These are phyloP conservation scores for Cyanoramphus novaezelandiae DNA, from an alignment of 2,113 vertebrate genomes.

Conservation along the genomic window DNA sequence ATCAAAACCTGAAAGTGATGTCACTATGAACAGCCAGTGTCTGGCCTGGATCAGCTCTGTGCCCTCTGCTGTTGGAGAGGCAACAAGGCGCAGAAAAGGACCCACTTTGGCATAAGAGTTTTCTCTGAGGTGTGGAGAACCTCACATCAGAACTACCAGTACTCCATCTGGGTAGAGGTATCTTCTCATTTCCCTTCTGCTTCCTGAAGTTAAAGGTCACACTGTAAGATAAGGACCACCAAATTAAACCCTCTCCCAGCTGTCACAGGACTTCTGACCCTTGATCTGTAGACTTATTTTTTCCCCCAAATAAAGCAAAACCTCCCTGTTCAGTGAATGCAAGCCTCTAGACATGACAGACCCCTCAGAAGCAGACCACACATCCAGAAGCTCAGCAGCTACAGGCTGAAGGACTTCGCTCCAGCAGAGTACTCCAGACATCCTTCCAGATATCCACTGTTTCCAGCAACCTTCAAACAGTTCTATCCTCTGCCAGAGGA, in stretches of 20 bases:
- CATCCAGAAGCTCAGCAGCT: background rate
- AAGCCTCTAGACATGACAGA: background rate
- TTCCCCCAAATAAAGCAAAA: background rate
- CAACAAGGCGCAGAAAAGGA: background rate
- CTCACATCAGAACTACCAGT: background rate
- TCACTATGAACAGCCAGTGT: background rate
- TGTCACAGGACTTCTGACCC: background rate
- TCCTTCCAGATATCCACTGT: background rate
- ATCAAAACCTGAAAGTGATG: background rate
- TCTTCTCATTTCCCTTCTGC: background rate
- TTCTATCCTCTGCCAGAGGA: background rate
- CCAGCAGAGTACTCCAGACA: background rate
- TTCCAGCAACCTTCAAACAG: background rate
- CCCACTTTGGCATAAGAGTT: background rate
- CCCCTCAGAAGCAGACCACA: background rate
- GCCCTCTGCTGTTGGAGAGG: background rate
- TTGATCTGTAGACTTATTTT: background rate
- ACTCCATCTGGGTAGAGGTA: background rate
- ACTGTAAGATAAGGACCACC: background rate
- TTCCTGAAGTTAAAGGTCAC: background rate
- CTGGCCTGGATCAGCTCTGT: rapidly evolving
- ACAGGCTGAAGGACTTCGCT: background rate
- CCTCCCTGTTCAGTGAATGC: background rate
- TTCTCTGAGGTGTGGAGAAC: background rate
- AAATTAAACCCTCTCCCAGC: background rate